A percentile compares a stretch with the other conserved stretches of the same genome.
Conservation (phyloP, 2,888 invertebrate genomes). For the Pachymerium ferrugineum region DNA sequence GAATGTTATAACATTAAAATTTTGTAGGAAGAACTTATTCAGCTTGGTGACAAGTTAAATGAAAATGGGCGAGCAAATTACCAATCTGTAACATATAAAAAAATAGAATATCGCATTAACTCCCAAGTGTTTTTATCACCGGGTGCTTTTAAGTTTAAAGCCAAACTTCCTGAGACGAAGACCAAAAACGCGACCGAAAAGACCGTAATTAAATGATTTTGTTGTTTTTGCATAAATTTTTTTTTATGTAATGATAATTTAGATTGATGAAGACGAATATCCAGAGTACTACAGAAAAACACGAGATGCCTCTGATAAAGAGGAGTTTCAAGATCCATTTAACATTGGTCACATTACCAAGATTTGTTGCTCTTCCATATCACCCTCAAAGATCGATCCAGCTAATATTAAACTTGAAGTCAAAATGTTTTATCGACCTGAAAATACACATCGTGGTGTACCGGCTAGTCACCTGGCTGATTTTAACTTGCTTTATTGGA, state of each 20-base stretch:
- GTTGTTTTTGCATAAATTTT: not conserved
- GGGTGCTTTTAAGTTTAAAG: not conserved
- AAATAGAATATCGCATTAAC: not conserved
- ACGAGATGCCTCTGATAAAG: slow-evolving; percentile 64
- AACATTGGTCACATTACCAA: slow-evolving; percentile 63
- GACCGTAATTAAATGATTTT: not conserved
- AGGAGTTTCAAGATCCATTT: slow-evolving; percentile 68
- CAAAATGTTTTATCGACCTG: slow-evolving; percentile 66
- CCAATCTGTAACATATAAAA: not conserved
- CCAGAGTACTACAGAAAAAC: slow-evolving; percentile 75
- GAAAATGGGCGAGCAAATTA: not conserved
- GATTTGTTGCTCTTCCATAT: slow-evolving; percentile 55
- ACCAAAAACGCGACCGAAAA: too few species aligned
- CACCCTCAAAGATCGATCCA: slow-evolving; percentile 51
- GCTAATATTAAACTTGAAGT: slow-evolving; percentile 60
- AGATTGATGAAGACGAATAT: slow-evolving; percentile 66
- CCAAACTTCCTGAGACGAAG: not conserved
- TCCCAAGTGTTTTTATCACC: not conserved
- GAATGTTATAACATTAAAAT: too few species aligned
- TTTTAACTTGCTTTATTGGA: slow-evolving; percentile 70
- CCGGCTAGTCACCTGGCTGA: slow-evolving; percentile 58
- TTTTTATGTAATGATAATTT: not conserved
- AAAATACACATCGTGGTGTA: slow-evolving; percentile 62
- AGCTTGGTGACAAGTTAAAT: not conserved
- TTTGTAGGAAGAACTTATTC: not conserved